These are phyloP conservation scores for Madoqua kirkii DNA, from an alignment of 2,113 vertebrate genomes.

Conservation along the genomic window DNA sequence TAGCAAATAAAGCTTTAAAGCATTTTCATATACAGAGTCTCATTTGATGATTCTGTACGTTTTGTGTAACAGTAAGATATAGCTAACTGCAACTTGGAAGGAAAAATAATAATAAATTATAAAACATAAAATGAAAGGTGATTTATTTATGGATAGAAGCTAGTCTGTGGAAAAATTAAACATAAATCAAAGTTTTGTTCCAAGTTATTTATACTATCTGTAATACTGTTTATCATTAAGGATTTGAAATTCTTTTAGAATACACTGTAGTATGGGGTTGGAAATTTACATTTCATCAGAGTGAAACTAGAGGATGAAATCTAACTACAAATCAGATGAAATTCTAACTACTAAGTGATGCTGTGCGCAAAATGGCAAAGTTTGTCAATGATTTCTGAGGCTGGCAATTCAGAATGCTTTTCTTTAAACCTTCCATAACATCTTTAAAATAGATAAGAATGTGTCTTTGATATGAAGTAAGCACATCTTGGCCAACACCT, in stretches of 20 bases:
- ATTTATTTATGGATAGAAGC: background rate
- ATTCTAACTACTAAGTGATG: constrained; percentile 17
- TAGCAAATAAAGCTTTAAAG: background rate
- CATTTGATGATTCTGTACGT: background rate
- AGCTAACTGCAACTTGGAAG: background rate
- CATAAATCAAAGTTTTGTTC: background rate
- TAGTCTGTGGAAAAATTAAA: background rate
- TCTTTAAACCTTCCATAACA: background rate
- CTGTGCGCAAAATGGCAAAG: background rate
- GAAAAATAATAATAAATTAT: background rate
- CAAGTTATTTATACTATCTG: background rate
- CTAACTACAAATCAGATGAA: constrained; percentile 14
- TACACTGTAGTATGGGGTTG: background rate
- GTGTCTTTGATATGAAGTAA: background rate
- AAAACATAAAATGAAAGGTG: background rate
- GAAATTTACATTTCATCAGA: background rate
- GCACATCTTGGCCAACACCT: background rate
- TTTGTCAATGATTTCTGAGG: background rate
- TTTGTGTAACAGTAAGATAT: background rate
- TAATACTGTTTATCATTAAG: background rate
- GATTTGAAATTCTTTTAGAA: background rate
- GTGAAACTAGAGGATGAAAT: constrained; percentile 13
- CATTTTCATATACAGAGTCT: background rate
- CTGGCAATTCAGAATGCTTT: background rate
- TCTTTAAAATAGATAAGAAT: background rate